Evolutionary conservation across 2,113 vertebrate genomes (phyloP).

Genomic region (Chinchilla lanigera): DNA sequence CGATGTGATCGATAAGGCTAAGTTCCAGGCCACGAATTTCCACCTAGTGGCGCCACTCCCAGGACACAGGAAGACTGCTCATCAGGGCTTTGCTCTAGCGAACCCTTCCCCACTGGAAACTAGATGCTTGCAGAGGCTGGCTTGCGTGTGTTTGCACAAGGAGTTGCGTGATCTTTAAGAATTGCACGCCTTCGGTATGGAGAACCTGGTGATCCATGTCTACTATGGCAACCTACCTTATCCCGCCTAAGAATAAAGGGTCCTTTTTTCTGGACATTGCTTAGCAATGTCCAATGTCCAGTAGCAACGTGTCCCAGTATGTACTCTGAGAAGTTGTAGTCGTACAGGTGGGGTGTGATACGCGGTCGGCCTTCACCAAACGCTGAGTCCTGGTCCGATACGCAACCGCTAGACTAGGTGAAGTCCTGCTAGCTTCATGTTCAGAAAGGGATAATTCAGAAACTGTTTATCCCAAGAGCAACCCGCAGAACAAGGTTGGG

Average conservation of each 20-base stretch:
- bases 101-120: rapidly evolving
- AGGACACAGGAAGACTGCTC: rapidly evolving
- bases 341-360: not conserved
- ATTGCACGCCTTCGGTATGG: rapidly evolving
- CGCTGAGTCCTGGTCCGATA: rapidly evolving
- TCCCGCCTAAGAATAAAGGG: not conserved
- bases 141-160: not conserved
- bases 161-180: too few relatives aligned
- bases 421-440: not conserved
- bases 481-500: not conserved
- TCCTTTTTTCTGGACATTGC: not conserved
- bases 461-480: not conserved
- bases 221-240: not conserved
- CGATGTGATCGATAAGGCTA: rapidly evolving
- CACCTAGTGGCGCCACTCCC: not conserved
- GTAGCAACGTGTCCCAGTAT: not conserved
- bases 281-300: not conserved
- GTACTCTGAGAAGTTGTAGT: not conserved
- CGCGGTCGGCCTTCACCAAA: too few relatives aligned
- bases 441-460: not conserved
- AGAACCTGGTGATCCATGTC: not conserved
- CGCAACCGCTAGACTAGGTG: rapidly evolving
- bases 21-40: not conserved
- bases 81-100: not conserved
- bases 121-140: too few relatives aligned